Percentiles rank a stretch among this genome's conserved stretches.
Evolutionary conservation across 2,113 vertebrate genomes (phyloP).

Genomic region (Boulengeromyrus knoepffleri): DNA sequence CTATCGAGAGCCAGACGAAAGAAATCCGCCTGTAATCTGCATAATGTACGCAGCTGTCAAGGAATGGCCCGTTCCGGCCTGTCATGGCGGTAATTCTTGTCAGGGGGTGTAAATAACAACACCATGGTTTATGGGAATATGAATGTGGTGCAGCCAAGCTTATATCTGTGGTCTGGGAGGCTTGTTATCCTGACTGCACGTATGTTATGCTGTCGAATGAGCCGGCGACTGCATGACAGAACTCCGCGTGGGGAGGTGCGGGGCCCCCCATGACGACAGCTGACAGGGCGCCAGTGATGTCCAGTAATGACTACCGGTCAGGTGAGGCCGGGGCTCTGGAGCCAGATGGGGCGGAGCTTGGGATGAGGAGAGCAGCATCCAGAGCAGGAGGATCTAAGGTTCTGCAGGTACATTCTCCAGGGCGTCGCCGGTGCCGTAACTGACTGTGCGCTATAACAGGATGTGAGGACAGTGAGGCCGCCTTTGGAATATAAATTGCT

Average conservation of each 20-base stretch:
- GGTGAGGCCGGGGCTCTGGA: slow-evolving; percentile 65
- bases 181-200: neutral
- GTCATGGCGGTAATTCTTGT: neutral
- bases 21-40: slow-evolving; percentile 19
- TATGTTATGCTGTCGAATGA: neutral
- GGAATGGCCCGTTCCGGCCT: neutral
- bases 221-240: neutral
- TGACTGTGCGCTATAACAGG: neutral
- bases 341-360: slow-evolving; percentile 69
- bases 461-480: neutral
- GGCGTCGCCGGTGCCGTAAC: no score
- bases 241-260: neutral
- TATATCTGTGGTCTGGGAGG: neutral
- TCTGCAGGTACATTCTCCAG: neutral
- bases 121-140: neutral
- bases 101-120: neutral
- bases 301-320: slow-evolving; percentile 69
- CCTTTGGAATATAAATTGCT: slow-evolving; percentile 7
- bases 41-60: slow-evolving; percentile 24
- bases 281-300: no score
- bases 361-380: slow-evolving; percentile 82
- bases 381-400: neutral
- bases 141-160: neutral
- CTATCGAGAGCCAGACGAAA: slow-evolving; percentile 8
- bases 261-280: neutral